Evolutionary conservation across 2,113 vertebrate genomes (phyloP), one percentile per base, ranked within the genome.

Genomic region (Mustelus asterias): DNA sequence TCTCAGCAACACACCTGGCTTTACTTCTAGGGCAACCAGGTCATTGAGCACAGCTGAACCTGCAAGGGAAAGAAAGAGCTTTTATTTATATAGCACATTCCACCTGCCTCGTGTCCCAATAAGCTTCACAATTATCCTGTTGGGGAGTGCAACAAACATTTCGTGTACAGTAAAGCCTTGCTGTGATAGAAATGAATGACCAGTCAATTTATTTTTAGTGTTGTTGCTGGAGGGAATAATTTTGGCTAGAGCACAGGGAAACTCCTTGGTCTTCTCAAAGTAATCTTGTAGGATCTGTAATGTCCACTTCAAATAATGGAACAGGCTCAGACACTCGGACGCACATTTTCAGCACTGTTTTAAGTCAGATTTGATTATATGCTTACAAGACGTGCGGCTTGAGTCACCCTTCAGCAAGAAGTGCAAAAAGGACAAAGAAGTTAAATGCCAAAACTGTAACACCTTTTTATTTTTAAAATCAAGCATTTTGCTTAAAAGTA

Each of bases 11-110:
- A 97, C 26, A 6, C 97, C 97, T 3, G 97, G 98, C n/a, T 80
- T 96, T 18, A 97, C 97, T 96, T 98, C 98, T 70, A 98, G 76
- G 0, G 97, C 98, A 26, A 97, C 96, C 41, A 98, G 96, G 54
- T 97, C 97, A 0, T 97, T 97, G n/a, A 97, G 96, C 54, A 88
- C 97, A 97, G 60, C 63, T 11, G 37, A 70, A 20, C 85, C 95
- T 96, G 24, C 41, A 54, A 44, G 11, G 14, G 93, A 65, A 89
- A 67, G n/a, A 94, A 41, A 24, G 54, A 58, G 33, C 14, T 33
- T 18, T 0, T 3, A 20, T 67, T 67, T 22, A 20, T 20, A 14
- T 9, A 58, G 41, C 41, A 11, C 7, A 20, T 92, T 63, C 33
- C 16, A 41, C 16, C 18, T 92, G 60, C 3, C 58, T 63, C 29